phyloP scores from a whole-genome alignment of 1,140 invertebrate species.

The Drosophila nikananu region DNA sequence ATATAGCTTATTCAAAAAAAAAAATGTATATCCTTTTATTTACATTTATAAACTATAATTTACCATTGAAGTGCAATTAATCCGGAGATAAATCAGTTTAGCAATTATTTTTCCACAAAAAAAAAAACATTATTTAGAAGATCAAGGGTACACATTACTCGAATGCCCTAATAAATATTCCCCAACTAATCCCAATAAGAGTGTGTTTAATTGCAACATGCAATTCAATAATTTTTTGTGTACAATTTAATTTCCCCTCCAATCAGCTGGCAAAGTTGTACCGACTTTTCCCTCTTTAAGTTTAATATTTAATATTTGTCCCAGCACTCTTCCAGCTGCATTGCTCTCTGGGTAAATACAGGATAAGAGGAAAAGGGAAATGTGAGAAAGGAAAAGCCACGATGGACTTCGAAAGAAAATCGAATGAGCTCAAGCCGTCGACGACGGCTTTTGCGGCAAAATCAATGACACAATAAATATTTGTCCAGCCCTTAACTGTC shows the following conservation, averaged over 20 bases:
- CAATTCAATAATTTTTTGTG: too few relatives aligned
- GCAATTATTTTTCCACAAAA: background rate
- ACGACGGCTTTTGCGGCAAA: constrained; percentile 76
- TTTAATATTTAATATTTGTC: constrained; percentile 71
- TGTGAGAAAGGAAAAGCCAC: constrained; percentile 20
- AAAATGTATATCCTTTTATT: background rate
- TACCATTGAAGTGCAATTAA: background rate
- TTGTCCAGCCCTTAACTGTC: constrained; percentile 77
- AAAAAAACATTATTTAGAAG: background rate
- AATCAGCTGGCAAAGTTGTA: constrained; percentile 42
- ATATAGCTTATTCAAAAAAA: background rate
- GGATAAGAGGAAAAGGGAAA: constrained; percentile 11
- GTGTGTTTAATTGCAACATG: background rate
- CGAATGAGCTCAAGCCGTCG: constrained; percentile 52
- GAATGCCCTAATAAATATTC: constrained; percentile 7
- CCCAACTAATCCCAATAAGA: constrained; percentile 2
- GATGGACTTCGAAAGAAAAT: constrained; percentile 38
- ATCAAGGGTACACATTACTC: background rate
- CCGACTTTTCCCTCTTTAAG: constrained; percentile 19
- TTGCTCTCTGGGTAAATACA: constrained; percentile 61
- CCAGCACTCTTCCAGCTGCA: constrained; percentile 46
- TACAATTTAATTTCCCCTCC: constrained; percentile 59
- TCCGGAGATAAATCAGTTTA: background rate
- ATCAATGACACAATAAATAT: constrained; percentile 85
- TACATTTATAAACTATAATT: background rate